Percentiles rank a stretch among this genome's conserved stretches.
Evolutionary conservation across 2,113 vertebrate genomes (phyloP).

Genomic region (Seriola dumerili): DNA sequence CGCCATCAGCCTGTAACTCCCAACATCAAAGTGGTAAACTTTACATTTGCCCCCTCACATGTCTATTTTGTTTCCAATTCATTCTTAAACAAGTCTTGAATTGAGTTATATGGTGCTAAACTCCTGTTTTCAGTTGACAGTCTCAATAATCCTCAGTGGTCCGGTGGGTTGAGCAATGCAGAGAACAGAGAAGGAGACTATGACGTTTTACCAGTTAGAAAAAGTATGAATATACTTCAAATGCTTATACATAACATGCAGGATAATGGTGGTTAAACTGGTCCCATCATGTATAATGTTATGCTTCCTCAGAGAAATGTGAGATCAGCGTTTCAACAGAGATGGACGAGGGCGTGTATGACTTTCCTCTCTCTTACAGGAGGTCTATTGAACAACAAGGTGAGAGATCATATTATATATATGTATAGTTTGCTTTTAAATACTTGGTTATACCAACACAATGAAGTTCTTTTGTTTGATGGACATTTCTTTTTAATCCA

Average conservation of each 20-base stretch:
- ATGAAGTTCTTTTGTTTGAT: no score
- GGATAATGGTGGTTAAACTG: not conserved
- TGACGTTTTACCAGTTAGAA: conserved; percentile 72
- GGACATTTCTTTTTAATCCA: not conserved
- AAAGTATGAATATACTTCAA: conserved; percentile 34
- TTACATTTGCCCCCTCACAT: not conserved
- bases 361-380: conserved; percentile 66
- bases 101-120: not conserved
- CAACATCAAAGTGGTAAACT: conserved; percentile 11
- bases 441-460: not conserved
- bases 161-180: not conserved
- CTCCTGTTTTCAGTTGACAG: conserved; percentile 41
- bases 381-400: conserved; percentile 37
- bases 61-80: no score
- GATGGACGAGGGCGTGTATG: conserved; percentile 69
- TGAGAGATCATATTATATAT: conserved; percentile 26
- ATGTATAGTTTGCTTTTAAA: not conserved
- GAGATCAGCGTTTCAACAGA: not conserved
- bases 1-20: not conserved
- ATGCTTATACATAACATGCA: not conserved
- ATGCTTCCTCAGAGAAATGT: conserved; percentile 22
- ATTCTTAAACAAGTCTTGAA: not conserved
- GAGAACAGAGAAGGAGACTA: conserved; percentile 64
- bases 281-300: not conserved
- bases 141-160: not conserved